Conservation (phyloP, 2,113 vertebrate species). For the Calonectris borealis region DNA sequence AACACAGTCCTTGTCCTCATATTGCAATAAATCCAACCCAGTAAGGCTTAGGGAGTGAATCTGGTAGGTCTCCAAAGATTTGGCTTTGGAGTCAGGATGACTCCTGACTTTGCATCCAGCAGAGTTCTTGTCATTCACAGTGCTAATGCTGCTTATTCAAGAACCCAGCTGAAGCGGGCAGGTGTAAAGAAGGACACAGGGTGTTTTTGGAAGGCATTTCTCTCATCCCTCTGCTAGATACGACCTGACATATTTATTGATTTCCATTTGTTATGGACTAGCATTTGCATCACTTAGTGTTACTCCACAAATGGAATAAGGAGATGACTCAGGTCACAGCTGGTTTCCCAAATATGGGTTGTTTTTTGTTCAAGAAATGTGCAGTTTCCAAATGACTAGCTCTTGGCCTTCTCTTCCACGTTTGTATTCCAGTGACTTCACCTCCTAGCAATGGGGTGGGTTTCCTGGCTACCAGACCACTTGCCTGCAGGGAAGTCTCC, state of each 20-base stretch:
- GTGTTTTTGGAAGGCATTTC: not conserved
- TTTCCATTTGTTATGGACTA: slow-evolving; percentile 21
- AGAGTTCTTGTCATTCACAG: not conserved
- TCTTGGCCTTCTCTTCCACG: not conserved
- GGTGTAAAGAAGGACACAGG: slow-evolving; percentile 9
- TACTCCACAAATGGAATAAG: slow-evolving; percentile 13
- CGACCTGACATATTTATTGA: slow-evolving; percentile 36
- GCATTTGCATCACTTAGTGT: slow-evolving; percentile 24
- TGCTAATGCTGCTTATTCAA: not conserved
- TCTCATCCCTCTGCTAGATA: not conserved
- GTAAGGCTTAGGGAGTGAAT: not conserved
- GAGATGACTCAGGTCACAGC: slow-evolving; percentile 50
- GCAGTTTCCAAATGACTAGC: not conserved
- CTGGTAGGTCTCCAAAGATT: not conserved
- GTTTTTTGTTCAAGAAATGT: not conserved
- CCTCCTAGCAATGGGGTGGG: slow-evolving; percentile 2
- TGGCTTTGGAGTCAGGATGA: not conserved
- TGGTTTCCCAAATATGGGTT: slow-evolving; percentile 31
- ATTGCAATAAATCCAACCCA: not conserved
- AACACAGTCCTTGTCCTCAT: not conserved
- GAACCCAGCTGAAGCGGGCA: not conserved
- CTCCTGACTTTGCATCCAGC: not conserved
- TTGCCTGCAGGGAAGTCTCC: not conserved
- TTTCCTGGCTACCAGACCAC: not conserved
- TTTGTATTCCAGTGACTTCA: slow-evolving; percentile 12